Evolutionary conservation across 2,797 vertebrate genomes (phyloP), one percentile per base, ranked within the genome.

Genomic region (Chiloscyllium punctatum): DNA sequence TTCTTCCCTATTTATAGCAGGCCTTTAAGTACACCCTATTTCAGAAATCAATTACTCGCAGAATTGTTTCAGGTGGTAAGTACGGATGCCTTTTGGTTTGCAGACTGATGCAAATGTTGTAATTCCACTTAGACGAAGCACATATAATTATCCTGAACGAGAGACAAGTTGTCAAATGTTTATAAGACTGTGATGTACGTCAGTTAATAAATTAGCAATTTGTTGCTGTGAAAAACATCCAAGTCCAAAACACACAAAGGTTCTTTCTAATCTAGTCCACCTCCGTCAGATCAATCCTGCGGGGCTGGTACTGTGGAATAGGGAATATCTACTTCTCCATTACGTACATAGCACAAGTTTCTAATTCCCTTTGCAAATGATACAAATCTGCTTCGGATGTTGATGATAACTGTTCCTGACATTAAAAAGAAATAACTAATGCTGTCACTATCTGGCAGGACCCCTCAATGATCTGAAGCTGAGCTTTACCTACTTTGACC

Each of bases 41-140:
- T 77, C 69, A 53, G 71, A 74, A 51, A 30, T 95, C 18, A 92
- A 92, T 92, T 92, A 92, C n/a, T 69, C 69, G 2, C 90, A 42
- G 18, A 42, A 92, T 92, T 91, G 88, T 72, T 94, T 94, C 42
- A 94, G 69, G 42, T 72, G 42, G 13, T 95, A 72, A 95, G 71
- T 77, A 72, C 48, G 53, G 71, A 95, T 72, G 69, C 13, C 48
- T 53, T 51, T 74, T 71, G 77, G 94, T 95, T 72, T 95, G 30
- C 69, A 95, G 30, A 91, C 62, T 69, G 90, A 69, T 68, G 62
- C n/a, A 69, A 33, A 7, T 92, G 66, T 57, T 57, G 30, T 33
- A 74, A 74, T 77, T 77, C 51, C 16, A 5, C 77, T 95, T 71
- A 95, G 94, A 57, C 4, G 5, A 71, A 11, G 71, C 51, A 74